These are phyloP conservation scores for Oxyruncus cristatus DNA, from an alignment of 2,113 vertebrate species.

Conservation along the genomic window DNA sequence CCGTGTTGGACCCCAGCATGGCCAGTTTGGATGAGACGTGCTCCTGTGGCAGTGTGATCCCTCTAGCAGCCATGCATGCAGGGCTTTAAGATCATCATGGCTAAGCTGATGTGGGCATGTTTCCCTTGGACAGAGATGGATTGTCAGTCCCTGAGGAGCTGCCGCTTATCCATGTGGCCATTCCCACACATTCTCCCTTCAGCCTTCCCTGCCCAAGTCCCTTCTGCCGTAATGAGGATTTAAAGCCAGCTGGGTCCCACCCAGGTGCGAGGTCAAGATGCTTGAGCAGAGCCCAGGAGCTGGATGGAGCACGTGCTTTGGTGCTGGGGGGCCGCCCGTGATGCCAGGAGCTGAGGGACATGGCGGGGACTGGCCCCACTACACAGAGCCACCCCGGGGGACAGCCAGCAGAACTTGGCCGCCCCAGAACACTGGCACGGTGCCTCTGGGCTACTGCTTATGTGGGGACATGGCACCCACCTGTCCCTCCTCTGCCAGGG, in stretches of 20 bases:
- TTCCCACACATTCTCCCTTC: background rate
- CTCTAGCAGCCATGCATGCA: accelerated
- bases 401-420: background rate
- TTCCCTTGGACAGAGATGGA: background rate
- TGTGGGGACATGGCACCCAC: background rate
- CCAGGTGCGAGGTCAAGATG: accelerated
- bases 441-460: background rate
- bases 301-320: background rate
- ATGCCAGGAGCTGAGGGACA: background rate
- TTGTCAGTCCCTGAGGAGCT: background rate
- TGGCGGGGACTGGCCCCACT: background rate
- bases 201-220: background rate
- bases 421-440: accelerated
- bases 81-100: background rate
- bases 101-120: background rate
- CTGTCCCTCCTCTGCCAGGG: background rate
- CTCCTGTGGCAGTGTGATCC: background rate
- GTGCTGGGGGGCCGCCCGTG: accelerated
- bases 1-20: background rate
- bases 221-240: background rate
- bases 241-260: background rate
- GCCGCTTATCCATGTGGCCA: background rate
- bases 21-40: background rate
- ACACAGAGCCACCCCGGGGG: background rate
- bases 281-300: background rate